Evolutionary conservation across 1,140 invertebrate genomes (phyloP), one percentile per base, ranked within the genome.

Genomic region (Diabrotica virgifera): DNA sequence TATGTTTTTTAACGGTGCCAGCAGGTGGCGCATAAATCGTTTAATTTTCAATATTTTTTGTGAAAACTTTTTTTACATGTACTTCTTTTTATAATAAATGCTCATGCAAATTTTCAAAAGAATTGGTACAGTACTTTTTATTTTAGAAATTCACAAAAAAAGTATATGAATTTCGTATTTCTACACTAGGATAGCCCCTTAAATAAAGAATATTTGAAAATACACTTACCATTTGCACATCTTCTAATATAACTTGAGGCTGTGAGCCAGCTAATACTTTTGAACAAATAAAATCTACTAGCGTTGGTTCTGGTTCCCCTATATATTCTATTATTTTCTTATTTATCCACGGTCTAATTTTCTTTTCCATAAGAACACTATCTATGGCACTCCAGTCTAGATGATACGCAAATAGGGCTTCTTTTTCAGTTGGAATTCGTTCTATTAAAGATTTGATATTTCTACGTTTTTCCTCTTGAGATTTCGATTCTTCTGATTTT

Each of bases 281-380:
- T 71, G 95, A 95, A 83, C 97, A 99, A 77, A 99, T 98, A 83
- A 99, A 99, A 83, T 98, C 95, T 9, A 98, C 95, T 59, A 99
- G 82, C 9, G 95, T 96, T n/a, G 94, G 94, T 82, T 99, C 97
- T 50, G 97, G 96, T 80, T 99, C 97, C 53, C 97, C 97, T 78
- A 99, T 98, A 82, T 99, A 99, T 84, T 99, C 96, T 67, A 98
- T 92, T 67, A 99, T 98, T 82, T 99, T 99, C 82, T 99, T 99
- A 81, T 97, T 98, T 64, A 99, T 96, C 97, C 97, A 99, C 56
- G 97, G 97, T 72, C 95, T 88, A 80, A 99, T 97, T 78, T 96
- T 88, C 77, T 93, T 94, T 80, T 98, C 95, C 93, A 99, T 98
- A 70, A 99, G 81, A 72, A 73, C 74, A 73, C 81, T 82, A 73